These are phyloP conservation scores for Sesamia inferens DNA, from an alignment of 2,888 invertebrate species.

Conservation along the genomic window DNA sequence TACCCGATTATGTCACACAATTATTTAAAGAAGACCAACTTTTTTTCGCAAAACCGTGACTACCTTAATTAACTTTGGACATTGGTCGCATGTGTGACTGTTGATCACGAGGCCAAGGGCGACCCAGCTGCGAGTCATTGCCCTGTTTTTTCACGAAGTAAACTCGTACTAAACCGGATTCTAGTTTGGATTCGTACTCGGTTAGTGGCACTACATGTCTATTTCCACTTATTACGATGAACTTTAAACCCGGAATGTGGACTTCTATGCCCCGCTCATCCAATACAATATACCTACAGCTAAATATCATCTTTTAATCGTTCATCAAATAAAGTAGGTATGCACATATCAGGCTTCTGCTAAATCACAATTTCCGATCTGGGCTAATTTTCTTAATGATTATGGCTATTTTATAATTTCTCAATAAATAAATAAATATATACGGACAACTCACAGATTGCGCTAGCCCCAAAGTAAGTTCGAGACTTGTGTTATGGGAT, in stretches of 20 bases:
- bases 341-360: not conserved
- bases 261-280: not conserved
- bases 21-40: too few relatives aligned
- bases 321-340: too few relatives aligned
- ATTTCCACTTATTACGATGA: not conserved
- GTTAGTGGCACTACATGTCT: not conserved
- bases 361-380: not conserved
- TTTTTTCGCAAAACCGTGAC: not conserved
- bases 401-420: not conserved
- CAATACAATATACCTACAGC: too few relatives aligned
- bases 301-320: too few relatives aligned
- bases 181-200: too few relatives aligned
- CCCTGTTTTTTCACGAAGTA: not conserved
- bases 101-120: not conserved
- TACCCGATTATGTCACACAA: not conserved
- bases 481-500: too few relatives aligned
- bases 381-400: not conserved
- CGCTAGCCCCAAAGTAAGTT: too few relatives aligned
- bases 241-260: not conserved
- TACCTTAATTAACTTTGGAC: too few relatives aligned
- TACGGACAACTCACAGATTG: too few relatives aligned
- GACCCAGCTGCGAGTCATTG: not conserved
- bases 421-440: too few relatives aligned
- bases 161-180: not conserved
- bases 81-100: not conserved